Percentiles rank a stretch among this genome's conserved stretches.
Conservation (phyloP, 1,140 invertebrate species). For the Cyclina sinensis region DNA sequence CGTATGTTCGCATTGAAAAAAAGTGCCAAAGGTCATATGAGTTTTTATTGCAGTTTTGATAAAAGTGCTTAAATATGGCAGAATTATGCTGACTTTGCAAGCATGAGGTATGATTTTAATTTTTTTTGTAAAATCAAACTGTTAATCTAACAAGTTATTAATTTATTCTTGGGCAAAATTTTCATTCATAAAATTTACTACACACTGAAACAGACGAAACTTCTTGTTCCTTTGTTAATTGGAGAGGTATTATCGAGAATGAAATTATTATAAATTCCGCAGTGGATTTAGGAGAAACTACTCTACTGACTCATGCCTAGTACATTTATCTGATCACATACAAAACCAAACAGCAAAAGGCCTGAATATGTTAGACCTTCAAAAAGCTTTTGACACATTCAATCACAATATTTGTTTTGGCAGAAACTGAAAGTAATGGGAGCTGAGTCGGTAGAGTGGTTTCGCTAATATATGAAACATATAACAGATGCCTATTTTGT, state of each 20-base stretch:
- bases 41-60: too few relatives aligned
- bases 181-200: too few relatives aligned
- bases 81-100: too few relatives aligned
- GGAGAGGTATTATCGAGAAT: not conserved
- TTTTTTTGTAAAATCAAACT: too few relatives aligned
- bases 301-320: not conserved
- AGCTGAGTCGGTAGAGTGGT: not conserved
- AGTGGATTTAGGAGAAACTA: not conserved
- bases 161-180: too few relatives aligned
- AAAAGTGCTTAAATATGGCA: too few relatives aligned
- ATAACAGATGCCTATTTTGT: not conserved
- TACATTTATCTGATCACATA: constrained; percentile 8
- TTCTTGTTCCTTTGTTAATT: too few relatives aligned
- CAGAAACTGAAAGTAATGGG: not conserved
- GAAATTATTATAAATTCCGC: not conserved
- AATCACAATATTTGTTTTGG: not conserved
- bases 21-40: too few relatives aligned
- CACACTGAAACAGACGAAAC: too few relatives aligned
- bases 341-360: not conserved
- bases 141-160: too few relatives aligned
- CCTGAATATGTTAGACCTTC: not conserved
- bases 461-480: not conserved
- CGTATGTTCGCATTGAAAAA: too few relatives aligned
- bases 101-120: too few relatives aligned
- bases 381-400: not conserved